These are phyloP conservation scores for Eupeodes latifasciatus DNA, from an alignment of 2,888 invertebrate species.

Conservation along the genomic window DNA sequence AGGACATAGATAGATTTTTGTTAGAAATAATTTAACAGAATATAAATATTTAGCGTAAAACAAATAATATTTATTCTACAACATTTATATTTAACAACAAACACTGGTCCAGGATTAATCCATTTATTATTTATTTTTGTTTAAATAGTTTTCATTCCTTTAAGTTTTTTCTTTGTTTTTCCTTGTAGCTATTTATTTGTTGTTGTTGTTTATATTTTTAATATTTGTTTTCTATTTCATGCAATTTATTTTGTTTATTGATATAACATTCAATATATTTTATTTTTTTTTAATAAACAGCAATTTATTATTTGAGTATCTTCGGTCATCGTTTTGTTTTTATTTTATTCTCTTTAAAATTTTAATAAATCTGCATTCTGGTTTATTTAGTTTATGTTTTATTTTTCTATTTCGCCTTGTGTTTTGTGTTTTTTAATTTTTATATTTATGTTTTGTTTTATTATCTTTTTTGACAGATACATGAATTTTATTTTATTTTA, in stretches of 20 bases:
- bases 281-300: slow-evolving; percentile 37
- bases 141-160: slow-evolving; percentile 40
- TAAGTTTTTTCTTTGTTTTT: slow-evolving; percentile 28
- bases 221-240: slow-evolving; percentile 53
- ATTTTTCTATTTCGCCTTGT: background rate
- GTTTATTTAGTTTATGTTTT: slow-evolving; percentile 14
- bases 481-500: slow-evolving; percentile 23
- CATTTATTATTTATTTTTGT: slow-evolving; percentile 61
- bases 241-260: slow-evolving; percentile 49
- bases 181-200: slow-evolving; percentile 42
- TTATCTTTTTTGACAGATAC: slow-evolving; percentile 59
- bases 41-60: slow-evolving; percentile 63
- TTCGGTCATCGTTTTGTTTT: background rate
- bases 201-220: slow-evolving; percentile 24
- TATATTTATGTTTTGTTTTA: slow-evolving; percentile 28
- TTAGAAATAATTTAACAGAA: slow-evolving; percentile 57
- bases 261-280: slow-evolving; percentile 55
- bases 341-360: background rate
- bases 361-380: slow-evolving; percentile 24
- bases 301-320: slow-evolving; percentile 49
- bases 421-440: background rate
- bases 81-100: slow-evolving; percentile 74
- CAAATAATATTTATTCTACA: slow-evolving; percentile 36
- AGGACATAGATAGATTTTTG: slow-evolving; percentile 29
- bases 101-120: slow-evolving; percentile 74